phyloP scores from a whole-genome alignment of 1,140 invertebrate species.

The Hyposmocoma kahamanoa region DNA sequence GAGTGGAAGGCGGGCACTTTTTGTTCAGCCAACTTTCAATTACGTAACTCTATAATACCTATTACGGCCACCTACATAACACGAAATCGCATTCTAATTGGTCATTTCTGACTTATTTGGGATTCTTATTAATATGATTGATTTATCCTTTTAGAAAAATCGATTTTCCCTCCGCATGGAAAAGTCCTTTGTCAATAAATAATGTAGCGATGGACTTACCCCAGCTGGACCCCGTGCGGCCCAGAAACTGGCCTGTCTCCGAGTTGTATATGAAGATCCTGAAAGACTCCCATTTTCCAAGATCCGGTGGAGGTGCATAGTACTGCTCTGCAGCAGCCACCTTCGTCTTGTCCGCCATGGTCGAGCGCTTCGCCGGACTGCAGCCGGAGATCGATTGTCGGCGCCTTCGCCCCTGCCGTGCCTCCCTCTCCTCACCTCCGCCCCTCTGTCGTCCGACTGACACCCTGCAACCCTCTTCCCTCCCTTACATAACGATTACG shows the following conservation, averaged over 20 bases:
- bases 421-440: conserved; percentile 39
- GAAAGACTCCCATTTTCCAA: conserved; percentile 90
- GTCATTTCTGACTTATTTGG: too few species aligned
- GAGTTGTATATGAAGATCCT: conserved; percentile 90
- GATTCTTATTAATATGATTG: too few species aligned
- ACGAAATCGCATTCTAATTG: too few species aligned
- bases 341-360: conserved; percentile 84
- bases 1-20: too few species aligned
- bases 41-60: too few species aligned
- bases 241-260: conserved; percentile 90
- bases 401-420: conserved; percentile 36
- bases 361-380: conserved; percentile 61
- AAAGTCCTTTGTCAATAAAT: conserved; percentile 2
- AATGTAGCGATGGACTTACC: conserved; percentile 78
- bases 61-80: too few species aligned
- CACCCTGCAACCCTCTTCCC: conserved; percentile 42
- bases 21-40: too few species aligned
- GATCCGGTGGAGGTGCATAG: conserved; percentile 85
- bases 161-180: conserved; percentile 32
- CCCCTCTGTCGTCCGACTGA: conserved; percentile 17
- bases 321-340: conserved; percentile 80
- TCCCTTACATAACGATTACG: conserved; percentile 66
- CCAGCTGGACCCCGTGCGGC: conserved; percentile 91
- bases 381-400: conserved; percentile 61
- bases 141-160: too few species aligned